phyloP scores from a whole-genome alignment of 1,140 invertebrate genomes.

The Apis mellifera region DNA sequence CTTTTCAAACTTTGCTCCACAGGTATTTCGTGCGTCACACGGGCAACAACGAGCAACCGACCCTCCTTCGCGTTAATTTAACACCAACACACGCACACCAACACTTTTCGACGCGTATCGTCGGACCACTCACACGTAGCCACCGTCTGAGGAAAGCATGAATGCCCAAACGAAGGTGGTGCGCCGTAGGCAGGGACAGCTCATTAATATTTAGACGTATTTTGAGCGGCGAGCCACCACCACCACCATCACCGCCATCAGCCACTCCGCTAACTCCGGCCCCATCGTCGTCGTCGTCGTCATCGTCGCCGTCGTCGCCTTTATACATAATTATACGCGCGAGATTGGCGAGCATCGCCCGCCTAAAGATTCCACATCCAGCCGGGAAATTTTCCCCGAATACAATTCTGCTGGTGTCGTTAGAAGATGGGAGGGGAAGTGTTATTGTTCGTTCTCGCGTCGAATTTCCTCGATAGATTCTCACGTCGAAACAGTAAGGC shows the following conservation, averaged over 20 bases:
- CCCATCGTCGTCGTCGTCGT: conserved; percentile 53
- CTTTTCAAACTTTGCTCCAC: neutral
- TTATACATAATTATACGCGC: conserved; percentile 80
- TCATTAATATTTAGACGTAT: conserved; percentile 81
- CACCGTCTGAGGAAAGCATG: conserved; percentile 53
- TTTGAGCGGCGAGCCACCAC: conserved; percentile 77
- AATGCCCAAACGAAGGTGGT: conserved; percentile 65
- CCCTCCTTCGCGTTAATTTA: conserved; percentile 47
- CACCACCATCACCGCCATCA: conserved; percentile 64
- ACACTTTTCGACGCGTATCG: conserved; percentile 54
- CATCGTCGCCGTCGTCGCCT: conserved; percentile 65
- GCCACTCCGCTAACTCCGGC: conserved; percentile 53
- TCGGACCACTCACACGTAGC: conserved; percentile 37
- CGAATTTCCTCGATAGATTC: neutral
- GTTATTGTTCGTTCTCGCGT: neutral
- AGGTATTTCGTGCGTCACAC: neutral
- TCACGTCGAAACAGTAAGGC: neutral
- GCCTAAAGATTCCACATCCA: conserved; percentile 49
- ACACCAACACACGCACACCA: conserved; percentile 31
- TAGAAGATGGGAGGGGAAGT: neutral
- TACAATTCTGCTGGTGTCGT: conserved; percentile 21
- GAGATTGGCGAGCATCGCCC: conserved; percentile 69
- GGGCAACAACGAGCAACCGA: conserved; percentile 31
- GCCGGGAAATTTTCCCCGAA: conserved; percentile 46
- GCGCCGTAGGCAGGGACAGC: conserved; percentile 78